Evolutionary conservation across 2,797 vertebrate genomes (phyloP), one percentile per base, ranked within the genome.

Genomic region (Neomorphus geoffroyi): DNA sequence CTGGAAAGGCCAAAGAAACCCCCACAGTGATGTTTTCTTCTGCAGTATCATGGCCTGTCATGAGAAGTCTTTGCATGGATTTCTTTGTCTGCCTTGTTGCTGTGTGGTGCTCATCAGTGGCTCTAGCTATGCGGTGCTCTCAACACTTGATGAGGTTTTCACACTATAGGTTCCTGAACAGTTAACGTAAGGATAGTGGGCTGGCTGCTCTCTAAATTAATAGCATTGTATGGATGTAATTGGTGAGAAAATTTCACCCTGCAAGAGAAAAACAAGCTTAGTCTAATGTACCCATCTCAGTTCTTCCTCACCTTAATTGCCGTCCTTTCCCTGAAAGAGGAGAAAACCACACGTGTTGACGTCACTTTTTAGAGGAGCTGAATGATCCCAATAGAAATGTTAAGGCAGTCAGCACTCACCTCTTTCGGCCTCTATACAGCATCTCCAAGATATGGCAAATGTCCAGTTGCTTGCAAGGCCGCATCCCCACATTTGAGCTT

Each of bases 391-490:
- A 19, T 12, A 62, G 75, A 83, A 87, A 88, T 10, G 16, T 54
- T 72, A 82, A 73, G 88, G 83, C 70, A 51, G 46, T 58, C 58
- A 61, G 85, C 33, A 6, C 46, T 92, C 13, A 10, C 41, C 3
- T 51, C 65, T 60, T 46, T 60, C 10, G 2, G 48, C 50, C 69
- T 41, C 24, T 58, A 89, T 67, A 18, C 60, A 67, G 78, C 94
- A 87, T 71, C 70, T 67, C 80, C 66, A 61, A 83, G 53, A 41
- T 4, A 37, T 22, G 92, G 96, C 93, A 88, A 85, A 74, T 67
- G 71, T 90, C 93, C 93, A 65, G 53, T 92, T 92, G 62, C 88
- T 83, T 50, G n/a, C 0, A 35, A 86, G 88, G 88, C 92, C 92
- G 51, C 1, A 4, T 93, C 92, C 88, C 73, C 80, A 48, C 58